Base-by-base conservation (phyloP, 2,113 vertebrate genomes). In the Fregetta grallaria region DNA sequence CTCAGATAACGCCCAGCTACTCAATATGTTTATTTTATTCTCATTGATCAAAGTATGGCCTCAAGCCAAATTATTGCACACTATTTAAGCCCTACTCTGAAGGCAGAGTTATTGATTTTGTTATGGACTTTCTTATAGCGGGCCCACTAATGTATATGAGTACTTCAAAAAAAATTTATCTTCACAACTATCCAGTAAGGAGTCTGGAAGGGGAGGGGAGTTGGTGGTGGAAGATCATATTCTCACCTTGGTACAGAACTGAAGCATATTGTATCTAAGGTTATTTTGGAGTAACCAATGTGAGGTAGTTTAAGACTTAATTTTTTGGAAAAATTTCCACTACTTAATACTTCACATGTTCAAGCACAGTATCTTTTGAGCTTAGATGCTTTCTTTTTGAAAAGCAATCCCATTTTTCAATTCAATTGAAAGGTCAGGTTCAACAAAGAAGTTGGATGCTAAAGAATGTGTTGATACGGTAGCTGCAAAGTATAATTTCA, bases 11-110 rank as follows among this genome's bases (percentile, higher is more conserved):
- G 40, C 1, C 1, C 11, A 74, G 23, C 32, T 32, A 50, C 23
- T 80, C 71, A 67, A 47, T 94, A 84, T 72, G 87, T 93, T 74
- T 86, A 5, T 84, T 96, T 96, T 78, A 95, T 87, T 67, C 36
- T 94, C 42, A 49, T 94, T 93, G 66, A 34, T 90, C 22, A 90
- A 82, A 58, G 49, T 92, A 61, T 68, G 92, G 87, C 70, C 30
- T 44, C 44, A 58, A 91, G 77, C 87, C 94, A 95, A 94, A 93
- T 76, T 67, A 65, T 45, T 91, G 34, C 25, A 79, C 7, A 11
- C 27, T 65, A 44, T 75, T 93, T 77, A 92, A 94, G 17, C 29
- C 62, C 36, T 79, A 11, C 13, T 68, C 44, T 65, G 62, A 91
- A 58, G 44, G 22, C 8, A 90, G 36, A 42, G 30, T 68, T 86